phyloP scores from a whole-genome alignment of 2,113 vertebrate species.

The Odocoileus hemionus region DNA sequence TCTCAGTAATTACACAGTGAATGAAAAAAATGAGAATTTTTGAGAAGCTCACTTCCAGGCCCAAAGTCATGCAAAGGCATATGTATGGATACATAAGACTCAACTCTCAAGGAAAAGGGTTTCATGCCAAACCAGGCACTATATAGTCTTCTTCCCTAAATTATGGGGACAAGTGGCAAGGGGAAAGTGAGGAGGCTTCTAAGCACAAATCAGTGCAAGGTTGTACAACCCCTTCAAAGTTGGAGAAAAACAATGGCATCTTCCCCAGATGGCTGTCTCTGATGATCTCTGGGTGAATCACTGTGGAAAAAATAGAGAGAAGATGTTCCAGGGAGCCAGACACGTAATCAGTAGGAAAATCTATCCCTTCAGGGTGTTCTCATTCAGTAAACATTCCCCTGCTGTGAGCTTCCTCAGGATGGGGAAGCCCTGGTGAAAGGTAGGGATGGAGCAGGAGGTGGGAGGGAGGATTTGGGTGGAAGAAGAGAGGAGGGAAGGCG shows the following conservation, averaged over 20 bases:
- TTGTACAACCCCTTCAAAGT: conserved; percentile 4
- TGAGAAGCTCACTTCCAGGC: not conserved
- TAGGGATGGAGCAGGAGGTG: not conserved
- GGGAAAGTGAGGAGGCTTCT: not conserved
- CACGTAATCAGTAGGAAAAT: conserved; percentile 34
- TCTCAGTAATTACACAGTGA: not conserved
- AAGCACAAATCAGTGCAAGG: not conserved
- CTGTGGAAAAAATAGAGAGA: conserved; percentile 25
- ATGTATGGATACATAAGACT: not conserved
- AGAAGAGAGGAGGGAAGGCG: not conserved
- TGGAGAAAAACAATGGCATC: not conserved
- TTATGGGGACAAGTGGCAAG: not conserved
- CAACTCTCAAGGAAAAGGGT: not conserved
- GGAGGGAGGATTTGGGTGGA: not conserved
- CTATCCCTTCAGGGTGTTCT: not conserved
- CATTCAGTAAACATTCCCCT: not conserved
- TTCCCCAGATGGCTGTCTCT: not conserved
- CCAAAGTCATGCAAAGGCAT: not conserved
- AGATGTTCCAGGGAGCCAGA: conserved; percentile 22
- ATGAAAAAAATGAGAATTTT: not conserved
- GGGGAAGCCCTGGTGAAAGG: not conserved
- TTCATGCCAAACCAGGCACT: not conserved
- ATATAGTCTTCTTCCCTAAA: not conserved
- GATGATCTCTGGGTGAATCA: conserved; percentile 55
- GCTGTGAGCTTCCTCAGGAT: not conserved